Base-by-base conservation (phyloP, 1,140 invertebrate genomes). In the Chrysopa pallens region DNA sequence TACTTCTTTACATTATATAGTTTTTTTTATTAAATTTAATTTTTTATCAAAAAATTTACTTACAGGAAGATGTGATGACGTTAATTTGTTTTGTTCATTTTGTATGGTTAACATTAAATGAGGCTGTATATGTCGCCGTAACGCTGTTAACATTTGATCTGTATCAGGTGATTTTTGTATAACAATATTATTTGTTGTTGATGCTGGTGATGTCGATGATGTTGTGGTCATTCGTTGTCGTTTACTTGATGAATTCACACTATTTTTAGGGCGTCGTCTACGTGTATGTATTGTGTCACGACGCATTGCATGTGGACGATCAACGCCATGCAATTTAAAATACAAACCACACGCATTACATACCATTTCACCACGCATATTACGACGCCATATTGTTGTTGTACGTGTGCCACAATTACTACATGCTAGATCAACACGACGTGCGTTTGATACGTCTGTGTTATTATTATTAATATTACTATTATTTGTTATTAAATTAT, bases 201-300 rank as follows among this genome's bases (percentile, higher is more conserved):
- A 47, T 27, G 44, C 43, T 33, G 46, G 47, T n/a, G 41, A 48
- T 28, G 38, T 42, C 9, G 35, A 41, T 11, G 39, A 11, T 14
- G 17, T 35, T 11, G 8, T 33, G 2, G 31, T 12, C 8, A 33
- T 9, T 11, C 31, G 31, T 11, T 11, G 31, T 11, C 31, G 31
- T 33, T 33, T 33, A 12, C 8, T 4, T 4, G 8, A 9, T 33
- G 31, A 33, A 33, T 67, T 68, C 42, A 57, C 60, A 51, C 69
- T 70, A 50, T 74, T 72, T 51, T 84, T 80, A 4, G 88, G 88
- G 56, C 92, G 79, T 51, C 93, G 74, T 63, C 93, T 85, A 47
- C 93, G 67, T 12, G 91, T 96, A 63, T 96, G 92, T 58, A 97
- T 96, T 7, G 89, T 92, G 56, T 96, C 92, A 55, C 94, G 85